These are phyloP conservation scores for Picathartes gymnocephalus DNA, from an alignment of 2,113 vertebrate species.

Conservation along the genomic window DNA sequence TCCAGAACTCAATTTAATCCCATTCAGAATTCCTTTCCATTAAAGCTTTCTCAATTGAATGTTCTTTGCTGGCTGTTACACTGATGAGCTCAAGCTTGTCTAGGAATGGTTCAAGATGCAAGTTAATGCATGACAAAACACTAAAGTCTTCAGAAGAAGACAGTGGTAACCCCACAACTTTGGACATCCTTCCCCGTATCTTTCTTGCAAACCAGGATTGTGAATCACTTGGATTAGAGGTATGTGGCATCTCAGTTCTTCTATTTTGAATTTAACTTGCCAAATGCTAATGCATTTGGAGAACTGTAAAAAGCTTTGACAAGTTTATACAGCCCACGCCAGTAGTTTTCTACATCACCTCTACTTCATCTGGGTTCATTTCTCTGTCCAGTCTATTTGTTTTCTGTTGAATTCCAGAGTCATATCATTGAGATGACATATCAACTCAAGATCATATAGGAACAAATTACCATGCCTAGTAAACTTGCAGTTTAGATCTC, in stretches of 20 bases:
- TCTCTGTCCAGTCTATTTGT: slow-evolving; percentile 74
- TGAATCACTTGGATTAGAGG: slow-evolving; percentile 85
- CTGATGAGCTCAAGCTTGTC: slow-evolving; percentile 78
- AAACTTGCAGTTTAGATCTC: background rate
- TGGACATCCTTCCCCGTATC: slow-evolving; percentile 85
- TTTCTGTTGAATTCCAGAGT: slow-evolving; percentile 75
- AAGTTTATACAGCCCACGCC: slow-evolving; percentile 79
- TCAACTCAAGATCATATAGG: background rate
- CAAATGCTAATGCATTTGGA: slow-evolving; percentile 75
- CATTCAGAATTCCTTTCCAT: slow-evolving; percentile 83
- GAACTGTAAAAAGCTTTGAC: slow-evolving; percentile 77
- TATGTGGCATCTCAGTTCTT: slow-evolving; percentile 80
- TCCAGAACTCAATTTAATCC: slow-evolving; percentile 79
- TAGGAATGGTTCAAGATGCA: slow-evolving; percentile 77
- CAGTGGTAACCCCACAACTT: slow-evolving; percentile 69
- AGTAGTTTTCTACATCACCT: slow-evolving; percentile 79
- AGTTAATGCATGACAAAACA: slow-evolving; percentile 75
- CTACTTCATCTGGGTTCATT: slow-evolving; percentile 83
- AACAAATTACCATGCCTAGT: background rate
- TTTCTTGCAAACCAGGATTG: slow-evolving; percentile 80
- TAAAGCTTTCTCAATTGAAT: slow-evolving; percentile 84
- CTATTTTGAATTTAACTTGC: slow-evolving; percentile 74
- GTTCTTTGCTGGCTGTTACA: slow-evolving; percentile 83
- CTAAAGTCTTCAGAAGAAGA: slow-evolving; percentile 70
- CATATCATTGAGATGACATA: slow-evolving; percentile 62